These are phyloP conservation scores for Strongylocentrotus purpuratus DNA, from an alignment of 35 echinoderm and acorn worm species.

Conservation along the genomic window DNA sequence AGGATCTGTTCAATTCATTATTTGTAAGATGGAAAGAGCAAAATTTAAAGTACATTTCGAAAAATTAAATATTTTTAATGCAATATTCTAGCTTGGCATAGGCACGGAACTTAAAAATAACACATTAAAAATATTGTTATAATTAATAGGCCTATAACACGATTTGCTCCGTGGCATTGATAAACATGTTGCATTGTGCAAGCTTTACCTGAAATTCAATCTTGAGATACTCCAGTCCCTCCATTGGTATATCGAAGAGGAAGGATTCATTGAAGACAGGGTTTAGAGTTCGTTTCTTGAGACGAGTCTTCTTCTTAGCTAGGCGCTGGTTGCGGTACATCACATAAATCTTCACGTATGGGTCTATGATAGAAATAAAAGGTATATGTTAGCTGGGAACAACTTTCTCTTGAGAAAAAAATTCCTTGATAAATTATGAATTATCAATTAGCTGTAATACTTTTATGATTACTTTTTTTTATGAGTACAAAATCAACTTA, in stretches of 20 bases:
- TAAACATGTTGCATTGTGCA: neutral
- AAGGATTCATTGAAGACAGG: slow-evolving; percentile 99
- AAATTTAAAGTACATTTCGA: too few relatives aligned
- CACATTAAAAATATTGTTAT: too few relatives aligned
- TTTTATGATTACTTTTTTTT: neutral
- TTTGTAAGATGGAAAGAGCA: too few relatives aligned
- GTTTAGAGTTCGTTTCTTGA: slow-evolving; percentile 95
- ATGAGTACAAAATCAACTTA: too few relatives aligned
- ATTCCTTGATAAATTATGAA: too few relatives aligned
- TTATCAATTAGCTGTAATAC: too few relatives aligned
- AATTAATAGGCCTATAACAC: too few relatives aligned
- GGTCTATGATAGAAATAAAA: slow-evolving; percentile 60
- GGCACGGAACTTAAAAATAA: too few relatives aligned
- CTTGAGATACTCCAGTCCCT: slow-evolving; percentile 85
- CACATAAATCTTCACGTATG: slow-evolving; percentile 96
- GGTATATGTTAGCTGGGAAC: neutral
- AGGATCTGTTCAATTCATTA: too few relatives aligned
- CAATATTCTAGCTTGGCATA: too few relatives aligned
- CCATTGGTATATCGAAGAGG: slow-evolving; percentile 94
- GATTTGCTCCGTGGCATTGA: neutral
- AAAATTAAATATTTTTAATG: too few relatives aligned
- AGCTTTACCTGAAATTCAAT: slow-evolving; percentile 84
- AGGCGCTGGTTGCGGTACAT: slow-evolving; percentile 84
- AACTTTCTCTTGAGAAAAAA: too few relatives aligned
- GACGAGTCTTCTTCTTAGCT: slow-evolving; percentile 94